Conservation (phyloP, 2,888 invertebrate species). For the Tipula lateralis region DNA sequence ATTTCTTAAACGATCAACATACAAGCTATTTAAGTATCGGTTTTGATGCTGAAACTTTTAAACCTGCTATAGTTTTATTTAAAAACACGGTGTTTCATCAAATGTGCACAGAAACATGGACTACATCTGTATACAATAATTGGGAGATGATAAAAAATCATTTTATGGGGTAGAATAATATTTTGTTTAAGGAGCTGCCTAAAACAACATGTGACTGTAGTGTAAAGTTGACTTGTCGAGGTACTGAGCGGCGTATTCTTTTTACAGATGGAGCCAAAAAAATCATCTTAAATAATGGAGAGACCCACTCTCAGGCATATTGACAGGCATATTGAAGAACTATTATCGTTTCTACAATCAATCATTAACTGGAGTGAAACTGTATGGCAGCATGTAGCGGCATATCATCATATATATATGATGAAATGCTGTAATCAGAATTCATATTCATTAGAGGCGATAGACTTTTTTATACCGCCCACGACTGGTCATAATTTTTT, state of each 20-base stretch:
- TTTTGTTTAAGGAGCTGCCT: background rate
- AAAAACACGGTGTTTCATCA: no score
- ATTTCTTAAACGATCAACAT: no score
- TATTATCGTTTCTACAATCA: slow-evolving; percentile 4
- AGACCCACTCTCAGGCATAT: no score
- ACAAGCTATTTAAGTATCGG: no score
- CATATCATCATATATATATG: background rate
- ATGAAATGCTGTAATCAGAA: background rate
- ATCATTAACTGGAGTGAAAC: background rate
- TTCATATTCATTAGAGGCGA: background rate
- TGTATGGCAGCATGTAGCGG: background rate
- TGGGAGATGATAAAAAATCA: no score
- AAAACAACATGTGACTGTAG: background rate
- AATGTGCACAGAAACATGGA: no score
- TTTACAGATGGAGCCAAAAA: background rate
- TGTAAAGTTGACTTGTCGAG: background rate
- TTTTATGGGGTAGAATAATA: no score
- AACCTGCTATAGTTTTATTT: no score
- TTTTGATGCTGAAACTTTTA: no score
- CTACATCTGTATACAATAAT: no score
- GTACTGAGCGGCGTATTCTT: background rate
- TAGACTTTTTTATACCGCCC: background rate
- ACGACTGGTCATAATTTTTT: background rate
- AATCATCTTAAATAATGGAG: background rate
- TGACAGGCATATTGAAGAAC: background rate